Percentiles rank a stretch among this genome's conserved stretches.
Evolutionary conservation across 1,140 invertebrate species (phyloP).

Genomic region (Pachyrhynchus sulphureomaculatus): DNA sequence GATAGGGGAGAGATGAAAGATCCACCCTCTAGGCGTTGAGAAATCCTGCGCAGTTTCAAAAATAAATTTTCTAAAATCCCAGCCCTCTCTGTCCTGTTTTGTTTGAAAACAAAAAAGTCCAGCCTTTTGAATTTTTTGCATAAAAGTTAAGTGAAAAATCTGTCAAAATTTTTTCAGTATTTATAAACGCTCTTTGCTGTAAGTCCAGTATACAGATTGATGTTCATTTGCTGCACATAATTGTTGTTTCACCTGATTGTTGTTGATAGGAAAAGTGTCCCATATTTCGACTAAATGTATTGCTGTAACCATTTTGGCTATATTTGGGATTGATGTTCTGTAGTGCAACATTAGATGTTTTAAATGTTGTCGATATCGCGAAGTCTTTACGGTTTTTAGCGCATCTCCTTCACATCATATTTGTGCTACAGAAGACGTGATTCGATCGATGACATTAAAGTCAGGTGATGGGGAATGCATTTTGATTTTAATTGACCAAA

Average conservation of each 20-base stretch:
- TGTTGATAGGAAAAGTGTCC: conserved; percentile 26
- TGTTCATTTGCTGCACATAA: conserved; percentile 45
- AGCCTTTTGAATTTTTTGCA: conserved; percentile 7
- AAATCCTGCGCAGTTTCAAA: conserved; percentile 28
- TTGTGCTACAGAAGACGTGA: conserved; percentile 9
- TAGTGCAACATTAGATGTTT: conserved; percentile 37
- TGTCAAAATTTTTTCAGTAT: conserved; percentile 45
- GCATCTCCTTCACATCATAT: conserved; percentile 5
- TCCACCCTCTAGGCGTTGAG: conserved; percentile 9
- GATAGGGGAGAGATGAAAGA: conserved; percentile 19
- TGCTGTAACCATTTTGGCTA: conserved; percentile 31
- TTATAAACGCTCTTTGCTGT: conserved; percentile 46
- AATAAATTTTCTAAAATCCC: conserved; percentile 8
- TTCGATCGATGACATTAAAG: conserved; percentile 27
- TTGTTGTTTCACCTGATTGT: conserved; percentile 43
- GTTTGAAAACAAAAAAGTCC: conserved; percentile 10
- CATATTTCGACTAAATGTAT: conserved; percentile 33
- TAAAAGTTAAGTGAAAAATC: conserved; percentile 37
- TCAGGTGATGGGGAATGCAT: conserved; percentile 19
- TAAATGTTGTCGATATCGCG: conserved; percentile 33
- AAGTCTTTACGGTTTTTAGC: conserved; percentile 25
- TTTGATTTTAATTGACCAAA: conserved; percentile 21
- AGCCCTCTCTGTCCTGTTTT: conserved; percentile 20
- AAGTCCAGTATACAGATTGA: conserved; percentile 37
- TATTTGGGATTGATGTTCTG: conserved; percentile 36